A percentile compares a stretch with the other conserved stretches of the same genome.
phyloP scores from a whole-genome alignment of 2,113 vertebrate species.

The Leptosomus discolor region DNA sequence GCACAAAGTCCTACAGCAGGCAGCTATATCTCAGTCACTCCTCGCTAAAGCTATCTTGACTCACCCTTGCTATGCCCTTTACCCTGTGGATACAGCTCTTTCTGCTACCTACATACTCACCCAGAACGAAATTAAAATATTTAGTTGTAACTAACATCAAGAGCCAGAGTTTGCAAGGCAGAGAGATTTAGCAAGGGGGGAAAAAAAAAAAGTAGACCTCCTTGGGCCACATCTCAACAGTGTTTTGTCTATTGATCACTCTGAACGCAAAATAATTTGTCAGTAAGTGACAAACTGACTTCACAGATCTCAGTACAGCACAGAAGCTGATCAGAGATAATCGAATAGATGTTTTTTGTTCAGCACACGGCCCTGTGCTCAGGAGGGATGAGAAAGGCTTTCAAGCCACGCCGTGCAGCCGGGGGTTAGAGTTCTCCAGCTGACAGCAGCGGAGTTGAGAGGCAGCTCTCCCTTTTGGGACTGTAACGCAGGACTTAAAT shows the following conservation, averaged over 20 bases:
- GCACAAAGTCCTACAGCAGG: not conserved
- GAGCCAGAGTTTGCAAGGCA: not conserved
- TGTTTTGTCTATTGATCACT: rapidly evolving
- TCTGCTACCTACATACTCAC: not conserved
- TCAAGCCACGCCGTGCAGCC: not conserved
- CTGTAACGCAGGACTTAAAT: not conserved
- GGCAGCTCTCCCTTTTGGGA: not conserved
- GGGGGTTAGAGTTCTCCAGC: not conserved
- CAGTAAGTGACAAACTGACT: rapidly evolving
- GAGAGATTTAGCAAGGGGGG: not conserved
- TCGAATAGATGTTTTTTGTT: too few species aligned
- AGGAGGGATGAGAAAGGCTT: not conserved
- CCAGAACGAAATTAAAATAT: rapidly evolving
- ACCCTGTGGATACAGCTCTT: not conserved
- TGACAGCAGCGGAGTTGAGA: not conserved
- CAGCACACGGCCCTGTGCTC: not conserved
- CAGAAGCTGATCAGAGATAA: too few species aligned
- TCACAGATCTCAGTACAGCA: not conserved
- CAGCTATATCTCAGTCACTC: not conserved
- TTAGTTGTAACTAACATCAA: not conserved
- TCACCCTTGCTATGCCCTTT: not conserved
- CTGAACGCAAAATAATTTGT: rapidly evolving
- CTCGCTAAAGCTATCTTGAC: not conserved
- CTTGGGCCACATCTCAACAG: not conserved
- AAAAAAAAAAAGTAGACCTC: not conserved